Conservation (phyloP, 2,888 invertebrate species). For the Venustoraphidia nigricollis region DNA sequence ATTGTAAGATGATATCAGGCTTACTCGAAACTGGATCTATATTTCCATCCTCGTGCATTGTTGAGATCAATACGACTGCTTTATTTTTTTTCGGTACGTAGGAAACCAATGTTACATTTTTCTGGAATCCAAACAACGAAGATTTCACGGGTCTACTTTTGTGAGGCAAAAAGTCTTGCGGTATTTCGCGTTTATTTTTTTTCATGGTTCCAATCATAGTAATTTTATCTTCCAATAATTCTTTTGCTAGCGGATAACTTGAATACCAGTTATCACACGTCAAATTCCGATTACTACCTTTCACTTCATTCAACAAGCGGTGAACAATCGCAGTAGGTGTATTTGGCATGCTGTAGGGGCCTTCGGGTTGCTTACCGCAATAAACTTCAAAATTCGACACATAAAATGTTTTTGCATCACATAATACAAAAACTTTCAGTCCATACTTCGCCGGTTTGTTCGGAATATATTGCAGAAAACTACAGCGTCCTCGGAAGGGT, state of each 20-base stretch:
- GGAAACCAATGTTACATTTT: conserved; percentile 7
- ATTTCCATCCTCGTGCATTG: no score
- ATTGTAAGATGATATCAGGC: no score
- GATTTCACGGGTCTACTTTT: background rate
- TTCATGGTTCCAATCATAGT: conserved; percentile 8
- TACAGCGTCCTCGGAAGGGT: conserved; percentile 2
- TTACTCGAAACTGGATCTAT: background rate
- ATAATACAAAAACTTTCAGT: conserved; percentile 8
- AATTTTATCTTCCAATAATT: conserved; percentile 2
- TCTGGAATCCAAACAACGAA: conserved; percentile 6
- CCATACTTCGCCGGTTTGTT: conserved; percentile 10
- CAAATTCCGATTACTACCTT: conserved; percentile 13
- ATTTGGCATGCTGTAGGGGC: conserved; percentile 6
- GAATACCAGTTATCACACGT: conserved; percentile 10
- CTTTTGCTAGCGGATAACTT: conserved; percentile 5
- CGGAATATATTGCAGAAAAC: conserved; percentile 3
- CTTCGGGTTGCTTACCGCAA: conserved; percentile 7
- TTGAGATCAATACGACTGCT: background rate
- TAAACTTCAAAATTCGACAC: conserved; percentile 2
- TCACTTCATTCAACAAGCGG: conserved; percentile 11
- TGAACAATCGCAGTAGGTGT: conserved; percentile 9
- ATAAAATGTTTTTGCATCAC: conserved; percentile 10
- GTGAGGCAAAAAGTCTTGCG: conserved; percentile 2
- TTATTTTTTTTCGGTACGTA: conserved; percentile 7
- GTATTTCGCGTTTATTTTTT: conserved; percentile 6